Percentiles rank a stretch among this genome's conserved stretches.
Conservation (phyloP, 2,113 vertebrate species). For the Cacatua alba region DNA sequence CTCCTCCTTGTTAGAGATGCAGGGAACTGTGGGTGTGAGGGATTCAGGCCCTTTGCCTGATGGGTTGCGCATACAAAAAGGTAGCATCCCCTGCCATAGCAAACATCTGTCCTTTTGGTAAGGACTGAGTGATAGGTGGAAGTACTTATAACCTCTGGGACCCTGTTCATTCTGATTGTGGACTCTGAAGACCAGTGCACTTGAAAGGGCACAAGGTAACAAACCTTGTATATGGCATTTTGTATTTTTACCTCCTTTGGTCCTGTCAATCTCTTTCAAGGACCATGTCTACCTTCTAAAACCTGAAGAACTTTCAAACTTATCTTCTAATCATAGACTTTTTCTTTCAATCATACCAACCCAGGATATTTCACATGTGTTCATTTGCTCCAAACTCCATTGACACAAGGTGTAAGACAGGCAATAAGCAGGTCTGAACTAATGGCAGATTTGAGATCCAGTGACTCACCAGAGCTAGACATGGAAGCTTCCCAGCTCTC, state of each 20-base stretch:
- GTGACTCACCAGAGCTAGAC: not conserved
- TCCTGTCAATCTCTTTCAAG: not conserved
- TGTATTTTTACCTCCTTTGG: not conserved
- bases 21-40: accelerated
- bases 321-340: not conserved
- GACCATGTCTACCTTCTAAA: not conserved
- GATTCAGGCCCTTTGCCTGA: not conserved
- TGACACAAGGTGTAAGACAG: not conserved
- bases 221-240: not conserved
- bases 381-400: not conserved
- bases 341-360: not conserved
- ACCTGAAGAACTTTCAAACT: not conserved
- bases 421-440: not conserved
- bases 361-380: not conserved
- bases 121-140: not conserved
- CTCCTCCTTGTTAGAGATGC: not conserved
- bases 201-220: not conserved
- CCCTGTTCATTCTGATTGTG: not conserved
- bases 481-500: not conserved
- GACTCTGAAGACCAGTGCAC: not conserved
- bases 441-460: not conserved
- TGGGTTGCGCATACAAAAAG: not conserved
- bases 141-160: not conserved
- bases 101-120: not conserved
- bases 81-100: not conserved